Base-by-base conservation (phyloP, 2,113 vertebrate genomes). In the Mola mola region DNA sequence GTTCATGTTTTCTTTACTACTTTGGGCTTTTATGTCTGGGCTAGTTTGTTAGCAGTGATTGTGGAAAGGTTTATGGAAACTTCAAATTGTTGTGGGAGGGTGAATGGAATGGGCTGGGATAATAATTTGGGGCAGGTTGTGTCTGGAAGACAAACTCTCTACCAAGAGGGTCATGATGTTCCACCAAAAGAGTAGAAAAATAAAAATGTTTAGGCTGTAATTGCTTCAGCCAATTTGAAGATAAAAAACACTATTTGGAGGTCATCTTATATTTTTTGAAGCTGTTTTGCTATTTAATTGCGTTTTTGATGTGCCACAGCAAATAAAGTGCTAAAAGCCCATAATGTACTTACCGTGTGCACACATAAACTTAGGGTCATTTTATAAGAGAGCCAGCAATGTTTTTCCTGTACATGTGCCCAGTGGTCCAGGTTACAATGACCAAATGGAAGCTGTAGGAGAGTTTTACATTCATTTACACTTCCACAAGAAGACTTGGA, bases 401-500 rank as follows among this genome's bases (percentile, higher is more conserved):
- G 20, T 34, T 26, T 42, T 20, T 21, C 0, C 4, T 36, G 28
- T 49, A 20, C 13, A 12, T 58, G 15, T 2, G 16, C 21, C 16
- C 1, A 1, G 7, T 15, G 19, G n/a, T 49, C 44, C n/a, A 25
- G 28, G 72, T 44, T 29, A 53, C 21, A 22, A 41, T 70, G 68
- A 72, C 70, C 43, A 0, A 38, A 9, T 41, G 34, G 36, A 77
- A 42, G 48, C 41, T 29, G 43, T 43, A 12, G 12, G 58, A 41
- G 52, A 37, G 37, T 43, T 61, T 55, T 33, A 31, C 19, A 15
- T 70, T 50, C 8, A 50, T 53, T 63, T 34, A 43, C 52, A 56
- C 55, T 33, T 64, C 47, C 55, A 69, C 60, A 70, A 76, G 66
- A 80, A 61, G 64, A 46, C 38, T 56, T 33, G 5, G 8, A 44